These are phyloP conservation scores for Eristalinus sepulchralis DNA, from an alignment of 2,888 invertebrate genomes.

Conservation along the genomic window DNA sequence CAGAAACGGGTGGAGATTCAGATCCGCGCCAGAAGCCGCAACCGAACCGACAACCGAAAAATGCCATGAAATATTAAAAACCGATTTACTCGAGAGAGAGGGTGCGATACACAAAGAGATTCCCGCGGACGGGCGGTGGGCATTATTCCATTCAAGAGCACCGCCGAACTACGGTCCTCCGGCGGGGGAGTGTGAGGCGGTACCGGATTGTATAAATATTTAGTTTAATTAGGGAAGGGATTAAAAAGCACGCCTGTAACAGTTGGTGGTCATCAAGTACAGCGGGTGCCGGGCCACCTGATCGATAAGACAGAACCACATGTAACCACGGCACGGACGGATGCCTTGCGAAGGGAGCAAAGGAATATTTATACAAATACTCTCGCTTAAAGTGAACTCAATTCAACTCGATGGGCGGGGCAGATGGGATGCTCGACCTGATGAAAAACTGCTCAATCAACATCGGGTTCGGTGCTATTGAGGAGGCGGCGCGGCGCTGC, in stretches of 20 bases:
- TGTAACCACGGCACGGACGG: not conserved
- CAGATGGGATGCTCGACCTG: constrained; percentile 27
- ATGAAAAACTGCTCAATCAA: constrained; percentile 67
- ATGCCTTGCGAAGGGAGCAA: not conserved
- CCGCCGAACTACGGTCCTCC: not conserved
- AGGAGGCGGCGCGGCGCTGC: constrained; percentile 7
- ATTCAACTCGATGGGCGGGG: constrained; percentile 32
- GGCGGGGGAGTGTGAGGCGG: not conserved
- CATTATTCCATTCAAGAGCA: not conserved
- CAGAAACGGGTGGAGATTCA: not conserved
- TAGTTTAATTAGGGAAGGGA: constrained; percentile 41
- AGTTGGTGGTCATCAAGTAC: constrained; percentile 1
- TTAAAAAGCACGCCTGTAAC: constrained; percentile 20
- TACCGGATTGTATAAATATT: constrained; percentile 34
- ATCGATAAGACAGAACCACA: not conserved
- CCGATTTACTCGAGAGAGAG: constrained; percentile 38
- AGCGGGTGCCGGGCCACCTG: not conserved
- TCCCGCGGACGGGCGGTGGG: not conserved
- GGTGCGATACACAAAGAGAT: not conserved
- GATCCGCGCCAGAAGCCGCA: not conserved
- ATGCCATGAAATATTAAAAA: constrained; percentile 54
- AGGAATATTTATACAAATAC: not conserved
- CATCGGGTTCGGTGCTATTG: constrained; percentile 48
- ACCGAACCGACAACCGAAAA: constrained; percentile 15
- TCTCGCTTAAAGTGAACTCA: constrained; percentile 44